Evolutionary conservation across 1,140 invertebrate species (phyloP), one percentile per base, ranked within the genome.

Genomic region (Cecropterus lyciades): DNA sequence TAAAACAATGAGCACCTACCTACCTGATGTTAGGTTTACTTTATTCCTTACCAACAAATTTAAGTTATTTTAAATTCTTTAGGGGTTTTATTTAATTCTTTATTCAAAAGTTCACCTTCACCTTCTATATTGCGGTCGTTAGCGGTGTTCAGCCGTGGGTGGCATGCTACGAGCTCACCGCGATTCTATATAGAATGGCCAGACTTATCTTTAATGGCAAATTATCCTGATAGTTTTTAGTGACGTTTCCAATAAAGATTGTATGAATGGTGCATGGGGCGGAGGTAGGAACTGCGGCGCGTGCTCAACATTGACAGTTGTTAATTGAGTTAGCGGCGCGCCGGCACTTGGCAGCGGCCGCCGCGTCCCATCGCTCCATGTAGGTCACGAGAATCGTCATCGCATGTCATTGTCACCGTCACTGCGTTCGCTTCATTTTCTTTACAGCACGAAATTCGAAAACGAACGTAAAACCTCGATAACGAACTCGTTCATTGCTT

Each of bases 241-340:
- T 13, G 7, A 14, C 30, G 11, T 55, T 55, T 42, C 10, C 33
- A 7, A 55, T 45, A 14, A 48, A 51, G 33, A n/a, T 65, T 49
- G 20, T 49, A 11, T 17, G 48, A 66, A 20, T 56, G n/a, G 8
- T 13, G 16, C 9, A 14, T 9, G 20, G 14, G 30, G 15, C 11
- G 40, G 52, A 17, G 59, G 30, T 14, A 13, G 37, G 45, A 15
- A 2, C 6, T 10, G 20, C 48, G 11, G 53, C 27, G 62, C 55
- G 48, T 52, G 59, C 52, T 63, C 48, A 60, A 15, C 56, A 63
- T 51, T 55, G 68, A 62, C 62, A 51, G 49, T 40, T 42, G 53
- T 42, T 73, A 73, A 73, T 70, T 73, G 65, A 73, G 60, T 70
- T 73, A 70, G 65, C 51, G 46, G 40, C 59, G 27, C 13, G 15